Evolutionary conservation across 2,113 vertebrate genomes (phyloP).

Genomic region (Sapajus apella): DNA sequence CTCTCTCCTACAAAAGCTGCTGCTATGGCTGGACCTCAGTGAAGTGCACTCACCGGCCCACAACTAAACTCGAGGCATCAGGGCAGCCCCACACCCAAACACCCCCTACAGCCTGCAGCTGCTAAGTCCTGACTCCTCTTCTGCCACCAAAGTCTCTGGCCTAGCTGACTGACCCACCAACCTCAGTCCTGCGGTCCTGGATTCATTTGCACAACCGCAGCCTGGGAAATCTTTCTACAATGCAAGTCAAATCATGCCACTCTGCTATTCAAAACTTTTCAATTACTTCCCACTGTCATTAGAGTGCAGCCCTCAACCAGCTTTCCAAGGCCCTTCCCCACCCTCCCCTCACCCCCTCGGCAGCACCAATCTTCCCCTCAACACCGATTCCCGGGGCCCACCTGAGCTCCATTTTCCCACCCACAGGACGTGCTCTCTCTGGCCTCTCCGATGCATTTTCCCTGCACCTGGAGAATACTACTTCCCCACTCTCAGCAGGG

Average conservation of each 20-base stretch:
- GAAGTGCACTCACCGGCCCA: neutral
- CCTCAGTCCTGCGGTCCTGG: neutral
- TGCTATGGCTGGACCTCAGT: neutral
- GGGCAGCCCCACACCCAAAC: neutral
- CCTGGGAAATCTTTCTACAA: neutral
- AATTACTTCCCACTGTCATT: neutral
- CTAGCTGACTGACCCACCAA: neutral
- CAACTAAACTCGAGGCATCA: neutral
- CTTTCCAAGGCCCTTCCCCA: neutral
- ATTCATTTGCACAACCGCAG: too few species aligned
- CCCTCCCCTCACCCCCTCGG: fast-evolving
- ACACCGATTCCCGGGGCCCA: fast-evolving
- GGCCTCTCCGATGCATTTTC: neutral
- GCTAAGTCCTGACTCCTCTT: neutral
- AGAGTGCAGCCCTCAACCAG: neutral
- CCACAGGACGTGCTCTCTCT: neutral
- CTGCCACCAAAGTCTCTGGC: neutral
- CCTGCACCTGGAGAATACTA: neutral
- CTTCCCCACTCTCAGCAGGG: neutral
- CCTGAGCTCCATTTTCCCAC: neutral
- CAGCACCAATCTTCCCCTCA: neutral
- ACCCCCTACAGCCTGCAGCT: neutral
- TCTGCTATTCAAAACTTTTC: neutral
- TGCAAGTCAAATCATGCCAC: neutral
- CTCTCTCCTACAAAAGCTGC: neutral